These are phyloP conservation scores for Trichosurus vulpecula DNA, from an alignment of 2,797 vertebrate genomes.

Conservation along the genomic window DNA sequence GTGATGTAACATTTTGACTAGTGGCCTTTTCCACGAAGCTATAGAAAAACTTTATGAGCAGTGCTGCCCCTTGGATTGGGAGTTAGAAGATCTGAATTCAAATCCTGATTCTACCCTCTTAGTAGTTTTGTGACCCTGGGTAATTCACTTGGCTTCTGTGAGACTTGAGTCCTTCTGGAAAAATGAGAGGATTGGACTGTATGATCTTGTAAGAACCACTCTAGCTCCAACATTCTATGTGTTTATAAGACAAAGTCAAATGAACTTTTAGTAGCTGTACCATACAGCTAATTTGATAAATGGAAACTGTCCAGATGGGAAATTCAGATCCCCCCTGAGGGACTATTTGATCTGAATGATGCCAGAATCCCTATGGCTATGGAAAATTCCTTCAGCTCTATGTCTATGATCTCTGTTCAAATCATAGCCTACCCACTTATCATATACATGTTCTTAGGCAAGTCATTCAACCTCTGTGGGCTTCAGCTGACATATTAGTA, in stretches of 20 bases:
- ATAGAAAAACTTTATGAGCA: background rate
- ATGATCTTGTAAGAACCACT: background rate
- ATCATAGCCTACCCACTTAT: background rate
- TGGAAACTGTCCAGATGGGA: background rate
- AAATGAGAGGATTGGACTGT: background rate
- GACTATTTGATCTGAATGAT: background rate
- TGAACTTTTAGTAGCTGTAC: background rate
- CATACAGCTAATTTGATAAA: constrained; percentile 19
- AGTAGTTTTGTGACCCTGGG: background rate
- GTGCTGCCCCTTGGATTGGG: background rate
- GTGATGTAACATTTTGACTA: constrained; percentile 17
- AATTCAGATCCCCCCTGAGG: background rate
- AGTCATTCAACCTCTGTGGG: background rate
- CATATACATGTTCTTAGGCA: background rate
- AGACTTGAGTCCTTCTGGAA: constrained; percentile 32
- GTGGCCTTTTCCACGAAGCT: background rate
- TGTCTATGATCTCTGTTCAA: background rate
- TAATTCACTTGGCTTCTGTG: background rate
- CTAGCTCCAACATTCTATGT: background rate
- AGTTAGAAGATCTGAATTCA: background rate
- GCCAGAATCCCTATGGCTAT: background rate
- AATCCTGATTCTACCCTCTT: background rate
- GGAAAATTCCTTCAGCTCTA: background rate
- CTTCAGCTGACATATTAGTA: background rate
- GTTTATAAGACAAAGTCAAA: background rate